phyloP scores from a whole-genome alignment of 2,113 vertebrate genomes.

The Setophaga petechia region DNA sequence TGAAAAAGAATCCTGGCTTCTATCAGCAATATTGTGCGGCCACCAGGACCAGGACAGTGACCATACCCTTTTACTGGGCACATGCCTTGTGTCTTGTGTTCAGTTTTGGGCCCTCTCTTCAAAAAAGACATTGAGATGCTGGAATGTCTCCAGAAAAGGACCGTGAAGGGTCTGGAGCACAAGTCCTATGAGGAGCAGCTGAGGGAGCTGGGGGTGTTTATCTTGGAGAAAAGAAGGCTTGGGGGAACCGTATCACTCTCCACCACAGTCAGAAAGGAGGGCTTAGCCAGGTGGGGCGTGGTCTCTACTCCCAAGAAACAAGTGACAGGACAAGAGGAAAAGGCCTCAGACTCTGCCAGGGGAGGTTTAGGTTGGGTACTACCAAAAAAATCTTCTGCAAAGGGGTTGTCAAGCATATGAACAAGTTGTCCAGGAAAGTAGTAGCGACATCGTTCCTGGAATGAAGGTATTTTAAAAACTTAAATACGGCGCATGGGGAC shows the following conservation, averaged over 20 bases:
- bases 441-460: not conserved
- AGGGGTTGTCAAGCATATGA: rapidly evolving
- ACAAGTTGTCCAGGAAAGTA: not conserved
- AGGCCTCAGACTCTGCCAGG: not conserved
- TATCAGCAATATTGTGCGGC: not conserved
- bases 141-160: not conserved
- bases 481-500: no score
- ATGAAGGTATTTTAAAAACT: not conserved
- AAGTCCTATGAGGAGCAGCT: not conserved
- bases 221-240: not conserved
- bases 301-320: not conserved
- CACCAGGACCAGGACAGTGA: not conserved
- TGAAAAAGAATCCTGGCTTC: not conserved
- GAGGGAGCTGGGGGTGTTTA: not conserved
- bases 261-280: not conserved
- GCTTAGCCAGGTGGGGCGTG: no score
- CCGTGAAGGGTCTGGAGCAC: not conserved
- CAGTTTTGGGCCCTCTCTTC: not conserved
- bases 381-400: not conserved
- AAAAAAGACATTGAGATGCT: not conserved
- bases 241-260: not conserved
- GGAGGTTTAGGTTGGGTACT: not conserved
- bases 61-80: rapidly evolving
- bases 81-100: rapidly evolving
- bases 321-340: not conserved